Base-by-base conservation (phyloP, 2,797 vertebrate species). In the Enteromius radiatus region DNA sequence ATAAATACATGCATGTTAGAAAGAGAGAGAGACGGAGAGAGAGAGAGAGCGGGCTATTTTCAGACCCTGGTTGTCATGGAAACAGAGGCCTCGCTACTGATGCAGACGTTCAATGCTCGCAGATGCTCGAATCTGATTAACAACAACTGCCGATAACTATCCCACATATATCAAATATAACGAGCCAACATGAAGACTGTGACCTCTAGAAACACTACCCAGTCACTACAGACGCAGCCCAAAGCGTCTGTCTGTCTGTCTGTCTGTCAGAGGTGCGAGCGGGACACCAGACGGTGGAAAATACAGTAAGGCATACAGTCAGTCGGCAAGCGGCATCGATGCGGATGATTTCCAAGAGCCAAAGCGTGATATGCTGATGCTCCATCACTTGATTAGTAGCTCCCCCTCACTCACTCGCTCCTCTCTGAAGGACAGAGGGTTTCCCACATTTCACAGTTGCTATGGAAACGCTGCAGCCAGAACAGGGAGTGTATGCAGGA, bases 381-480 rank as follows among this genome's bases (percentile, higher is more conserved):
- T 86, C 80, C 68, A 80, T 85, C 76, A 54, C 77, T 75, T 90
- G 61, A 49, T 67, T 81, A 69, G 23, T 82, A 84, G 56, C 43
- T 12, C 80, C 76, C 81, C 68, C 43, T 49, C 76, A 28, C 63
- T 49, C 59, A 28, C 63, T 23, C 68, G 14, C 52, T 63, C 84
- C 68, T n/a, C 45, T 49, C 31, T 87, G 94, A 95, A 95, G 94
- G 93, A 95, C 94, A 90, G 94, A 93, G 93, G 93, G 94, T 95
- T 95, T 95, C 94, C 94, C 93, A 95, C 93, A 95, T 95, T 93
- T 94, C 92, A 92, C 91, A 87, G 94, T 95, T 94, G 91, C 94
- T 93, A 95, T 95, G 93, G 94, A 90, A 94, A 95, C 93, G 92
- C 94, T 89, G 93, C 93, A 93, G 91, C 91, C 88, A 91, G 94